Conservation (phyloP, 2,888 invertebrate genomes). For the Odontocolon sp. region DNA sequence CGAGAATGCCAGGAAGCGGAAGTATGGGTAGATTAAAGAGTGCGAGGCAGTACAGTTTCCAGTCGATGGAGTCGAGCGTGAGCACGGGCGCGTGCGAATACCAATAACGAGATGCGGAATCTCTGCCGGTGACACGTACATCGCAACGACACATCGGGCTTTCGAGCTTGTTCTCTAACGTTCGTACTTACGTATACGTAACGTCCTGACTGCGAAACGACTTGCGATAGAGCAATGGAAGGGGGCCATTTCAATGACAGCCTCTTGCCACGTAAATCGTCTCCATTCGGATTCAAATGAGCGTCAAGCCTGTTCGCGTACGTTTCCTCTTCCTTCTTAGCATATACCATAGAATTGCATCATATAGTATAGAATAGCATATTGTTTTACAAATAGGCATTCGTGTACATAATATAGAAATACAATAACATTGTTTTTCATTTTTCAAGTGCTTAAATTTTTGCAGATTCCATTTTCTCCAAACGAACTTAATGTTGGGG, state of each 20-base stretch:
- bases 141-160: neutral
- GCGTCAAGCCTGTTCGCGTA: conserved; percentile 71
- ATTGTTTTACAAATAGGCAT: no score
- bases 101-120: conserved; percentile 36
- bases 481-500: no score
- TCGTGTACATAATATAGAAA: no score
- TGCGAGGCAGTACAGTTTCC: conserved; percentile 60
- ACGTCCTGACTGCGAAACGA: conserved; percentile 39
- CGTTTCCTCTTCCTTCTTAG: conserved; percentile 14
- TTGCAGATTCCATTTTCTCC: no score
- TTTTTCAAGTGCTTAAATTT: no score
- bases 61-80: conserved; percentile 67
- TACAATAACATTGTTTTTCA: no score
- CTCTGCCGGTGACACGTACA: conserved; percentile 41
- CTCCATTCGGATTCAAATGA: conserved; percentile 81
- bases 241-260: conserved; percentile 73
- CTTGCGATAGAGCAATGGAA: conserved; percentile 32
- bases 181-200: conserved; percentile 14
- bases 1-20: conserved; percentile 20
- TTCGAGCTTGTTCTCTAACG: neutral
- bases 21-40: conserved; percentile 8
- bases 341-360: no score
- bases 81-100: conserved; percentile 13
- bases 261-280: conserved; percentile 75
- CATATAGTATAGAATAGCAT: neutral